Evolutionary conservation across 2,888 invertebrate species (phyloP), one percentile per base, ranked within the genome.

Genomic region (Labia minor): DNA sequence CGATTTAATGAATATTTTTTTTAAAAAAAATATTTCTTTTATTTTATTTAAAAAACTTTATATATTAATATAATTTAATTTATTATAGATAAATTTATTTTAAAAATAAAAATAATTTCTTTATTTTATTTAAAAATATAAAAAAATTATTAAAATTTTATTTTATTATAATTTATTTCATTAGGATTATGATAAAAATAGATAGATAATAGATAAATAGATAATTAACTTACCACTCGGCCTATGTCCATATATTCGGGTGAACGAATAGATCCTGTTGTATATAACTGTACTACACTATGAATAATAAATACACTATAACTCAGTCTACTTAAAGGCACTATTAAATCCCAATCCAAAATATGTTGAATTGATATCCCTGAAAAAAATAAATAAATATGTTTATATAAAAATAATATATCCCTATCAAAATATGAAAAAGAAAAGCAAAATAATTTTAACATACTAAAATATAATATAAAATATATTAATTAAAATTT

Each of bases 221-320:
- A n/a, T n/a, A n/a, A n/a, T n/a, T n/a, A n/a, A n/a, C 70, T 68
- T 65, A 71, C 71, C 64, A 70, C 49, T 61, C 70, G 70, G 1
- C 68, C 66, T 49, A 66, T 68, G 21, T 63, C 68, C 67, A 71
- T 67, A 63, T 70, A 69, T 65, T 70, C 69, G 8, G 71, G 69
- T 1, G 67, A 66, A 19, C 71, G 63, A 14, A 70, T 68, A 8
- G 70, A 70, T 11, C 70, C 68, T 16, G 66, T 65, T 63, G 67
- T 66, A 20, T 67, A 68, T 11, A 72, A 61, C 33, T 73, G 73
- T 0, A 73, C 67, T 1, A 70, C 69, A 19, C 71, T 70, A 64
- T 73, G 73, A 16, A 72, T 70, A 62, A 72, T 68, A 19, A 73
- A 70, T 8, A 69, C 70, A 66, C 71, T 67, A 21, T 71, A 70